Percentiles rank a stretch among this genome's conserved stretches.
phyloP scores from a whole-genome alignment of 1,140 invertebrate species.

The Sinella curviseta region DNA sequence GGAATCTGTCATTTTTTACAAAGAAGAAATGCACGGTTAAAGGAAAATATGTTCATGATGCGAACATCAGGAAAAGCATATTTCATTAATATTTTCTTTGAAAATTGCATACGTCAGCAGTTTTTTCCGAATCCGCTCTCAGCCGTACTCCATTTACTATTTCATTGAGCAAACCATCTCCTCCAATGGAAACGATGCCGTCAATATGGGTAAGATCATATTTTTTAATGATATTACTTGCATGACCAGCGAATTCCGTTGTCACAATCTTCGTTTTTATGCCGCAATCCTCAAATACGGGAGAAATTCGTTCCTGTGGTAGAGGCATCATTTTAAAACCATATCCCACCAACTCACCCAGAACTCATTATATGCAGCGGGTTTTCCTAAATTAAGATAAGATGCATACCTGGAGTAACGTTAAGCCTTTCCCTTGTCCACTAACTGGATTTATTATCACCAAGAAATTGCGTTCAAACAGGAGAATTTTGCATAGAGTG shows the following conservation, averaged over 20 bases:
- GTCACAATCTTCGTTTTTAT: not conserved
- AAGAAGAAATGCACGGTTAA: not conserved
- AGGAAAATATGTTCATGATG: too few species aligned
- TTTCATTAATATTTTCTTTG: not conserved
- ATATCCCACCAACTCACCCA: not conserved
- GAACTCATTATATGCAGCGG: not conserved
- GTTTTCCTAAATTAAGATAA: not conserved
- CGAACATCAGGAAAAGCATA: not conserved
- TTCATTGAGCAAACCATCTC: slow-evolving; percentile 17
- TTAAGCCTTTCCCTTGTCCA: slow-evolving; percentile 13
- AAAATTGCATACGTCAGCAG: not conserved
- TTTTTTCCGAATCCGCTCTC: not conserved
- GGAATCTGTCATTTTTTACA: slow-evolving; percentile 60
- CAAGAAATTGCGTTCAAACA: not conserved
- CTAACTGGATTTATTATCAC: slow-evolving; percentile 16
- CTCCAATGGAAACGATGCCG: slow-evolving; percentile 7
- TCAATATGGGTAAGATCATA: not conserved
- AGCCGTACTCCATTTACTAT: not conserved
- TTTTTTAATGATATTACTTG: not conserved
- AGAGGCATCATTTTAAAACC: not conserved
- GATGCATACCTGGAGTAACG: not conserved
- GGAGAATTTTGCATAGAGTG: not conserved
- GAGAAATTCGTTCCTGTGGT: not conserved
- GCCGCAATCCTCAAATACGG: not conserved
- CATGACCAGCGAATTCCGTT: slow-evolving; percentile 11